Evolutionary conservation across 2,797 vertebrate species (phyloP).

Genomic region (Balearica regulorum): DNA sequence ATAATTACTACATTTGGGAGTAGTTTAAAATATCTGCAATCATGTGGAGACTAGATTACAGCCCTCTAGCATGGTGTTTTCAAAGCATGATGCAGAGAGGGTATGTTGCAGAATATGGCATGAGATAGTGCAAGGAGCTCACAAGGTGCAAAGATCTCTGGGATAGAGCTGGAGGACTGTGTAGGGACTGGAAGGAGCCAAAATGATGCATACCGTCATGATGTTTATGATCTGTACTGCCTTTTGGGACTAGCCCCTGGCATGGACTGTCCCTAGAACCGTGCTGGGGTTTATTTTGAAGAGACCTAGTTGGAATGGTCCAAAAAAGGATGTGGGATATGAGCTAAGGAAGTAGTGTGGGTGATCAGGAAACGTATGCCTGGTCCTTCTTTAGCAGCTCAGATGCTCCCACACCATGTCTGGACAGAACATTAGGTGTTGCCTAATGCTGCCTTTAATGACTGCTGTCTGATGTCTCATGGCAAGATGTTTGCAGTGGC

Average conservation of each 20-base stretch:
- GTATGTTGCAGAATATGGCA: neutral
- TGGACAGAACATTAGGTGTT: neutral
- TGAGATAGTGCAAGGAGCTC: neutral
- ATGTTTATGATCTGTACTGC: neutral
- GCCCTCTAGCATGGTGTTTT: neutral
- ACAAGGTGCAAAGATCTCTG: neutral
- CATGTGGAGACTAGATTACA: neutral
- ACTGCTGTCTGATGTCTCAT: neutral
- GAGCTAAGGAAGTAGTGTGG: neutral
- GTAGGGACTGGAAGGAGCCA: neutral
- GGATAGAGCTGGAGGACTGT: neutral
- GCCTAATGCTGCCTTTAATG: rapidly evolving
- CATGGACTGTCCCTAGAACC: neutral
- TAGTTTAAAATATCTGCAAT: neutral
- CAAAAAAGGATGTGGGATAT: neutral
- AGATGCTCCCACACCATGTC: neutral
- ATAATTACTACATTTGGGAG: neutral
- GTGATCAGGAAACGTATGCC: neutral
- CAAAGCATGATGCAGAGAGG: neutral
- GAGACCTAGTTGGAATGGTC: neutral
- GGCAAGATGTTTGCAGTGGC: neutral
- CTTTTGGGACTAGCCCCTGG: neutral
- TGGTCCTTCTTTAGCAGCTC: neutral
- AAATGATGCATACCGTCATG: neutral
- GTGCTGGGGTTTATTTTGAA: neutral